Evolutionary conservation across 1,140 invertebrate genomes (phyloP), one percentile per base, ranked within the genome.

Genomic region (Heterodera schachtii): DNA sequence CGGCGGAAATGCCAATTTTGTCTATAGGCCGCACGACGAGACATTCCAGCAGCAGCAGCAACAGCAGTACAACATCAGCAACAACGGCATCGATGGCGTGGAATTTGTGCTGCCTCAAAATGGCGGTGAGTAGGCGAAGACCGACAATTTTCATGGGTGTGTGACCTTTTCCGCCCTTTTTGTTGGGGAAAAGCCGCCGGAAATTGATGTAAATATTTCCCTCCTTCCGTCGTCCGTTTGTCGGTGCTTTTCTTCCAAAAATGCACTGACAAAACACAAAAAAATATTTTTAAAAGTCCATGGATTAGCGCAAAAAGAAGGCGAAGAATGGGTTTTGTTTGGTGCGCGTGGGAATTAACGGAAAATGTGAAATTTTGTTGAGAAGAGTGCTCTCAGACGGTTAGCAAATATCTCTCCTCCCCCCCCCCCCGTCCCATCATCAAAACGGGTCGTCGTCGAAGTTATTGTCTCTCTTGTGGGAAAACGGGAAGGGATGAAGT

Each of bases 151-250:
- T 60, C 16, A 60, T 16, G 57, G 57, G 57, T 19, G 57, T 11
- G 13, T 60, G 57, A 19, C 57, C 13, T 19, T 19, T 60, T 60
- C 16, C 16, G 3, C 49, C 11, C 49, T 60, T 60, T 11, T 19
- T 60, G 4, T 60, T 60, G 9, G 9, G 11, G 11, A 60, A 60
- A 60, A 60, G 57, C 57, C 57, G 1, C 49, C 49, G 67, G 69
- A 31, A 71, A 71, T 71, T 71, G 31, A 71, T 71, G 69, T 31
- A 71, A 71, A 71, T 71, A 46, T 43, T 71, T 71, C 16, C 16
- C 67, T 9, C 67, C 67, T 52, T 52, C 11, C 49, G 6, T 52
- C 49, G 6, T 11, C 11, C 57, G 11, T 16, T 60, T 60, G 13
- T 16, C 57, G 57, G 13, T 60, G 57, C 57, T 19, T 19, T 13